A percentile compares a stretch with the other conserved stretches of the same genome.
phyloP scores from a whole-genome alignment of 2,113 vertebrate species.

The Raphicerus campestris region DNA sequence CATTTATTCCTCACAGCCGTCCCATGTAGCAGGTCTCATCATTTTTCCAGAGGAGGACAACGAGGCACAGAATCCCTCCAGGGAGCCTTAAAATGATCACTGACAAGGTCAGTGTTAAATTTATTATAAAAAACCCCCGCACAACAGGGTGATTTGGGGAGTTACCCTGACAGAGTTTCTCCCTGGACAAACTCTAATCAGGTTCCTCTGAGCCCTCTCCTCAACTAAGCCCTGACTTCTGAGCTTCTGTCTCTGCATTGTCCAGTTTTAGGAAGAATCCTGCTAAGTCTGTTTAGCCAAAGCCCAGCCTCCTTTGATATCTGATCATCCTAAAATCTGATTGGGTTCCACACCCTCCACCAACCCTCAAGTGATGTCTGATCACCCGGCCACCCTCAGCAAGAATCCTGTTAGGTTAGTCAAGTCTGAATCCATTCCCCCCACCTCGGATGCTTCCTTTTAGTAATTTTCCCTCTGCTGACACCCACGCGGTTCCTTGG shows the following conservation, averaged over 20 bases:
- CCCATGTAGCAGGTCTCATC: not conserved
- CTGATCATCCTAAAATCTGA: not conserved
- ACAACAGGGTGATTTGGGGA: not conserved
- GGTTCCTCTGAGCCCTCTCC: not conserved
- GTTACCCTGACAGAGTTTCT: not conserved
- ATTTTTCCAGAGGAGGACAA: not conserved
- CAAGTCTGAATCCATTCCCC: not conserved
- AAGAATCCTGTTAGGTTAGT: not conserved
- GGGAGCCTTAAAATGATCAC: not conserved
- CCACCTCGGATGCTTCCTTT: not conserved
- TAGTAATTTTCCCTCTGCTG: not conserved
- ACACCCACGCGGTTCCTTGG: not conserved
- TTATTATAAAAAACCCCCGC: not conserved
- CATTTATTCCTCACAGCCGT: not conserved
- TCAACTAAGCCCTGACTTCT: not conserved
- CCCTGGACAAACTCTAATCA: not conserved
- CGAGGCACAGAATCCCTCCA: not conserved
- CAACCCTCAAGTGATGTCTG: not conserved
- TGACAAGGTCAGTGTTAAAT: not conserved
- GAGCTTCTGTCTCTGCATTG: not conserved
- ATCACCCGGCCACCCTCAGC: fast-evolving
- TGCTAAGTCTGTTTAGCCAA: not conserved
- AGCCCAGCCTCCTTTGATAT: not conserved
- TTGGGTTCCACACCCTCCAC: not conserved
- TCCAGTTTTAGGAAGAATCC: not conserved